Evolutionary conservation across 2,113 vertebrate species (phyloP).

Genomic region (Pterocles orientalis): DNA sequence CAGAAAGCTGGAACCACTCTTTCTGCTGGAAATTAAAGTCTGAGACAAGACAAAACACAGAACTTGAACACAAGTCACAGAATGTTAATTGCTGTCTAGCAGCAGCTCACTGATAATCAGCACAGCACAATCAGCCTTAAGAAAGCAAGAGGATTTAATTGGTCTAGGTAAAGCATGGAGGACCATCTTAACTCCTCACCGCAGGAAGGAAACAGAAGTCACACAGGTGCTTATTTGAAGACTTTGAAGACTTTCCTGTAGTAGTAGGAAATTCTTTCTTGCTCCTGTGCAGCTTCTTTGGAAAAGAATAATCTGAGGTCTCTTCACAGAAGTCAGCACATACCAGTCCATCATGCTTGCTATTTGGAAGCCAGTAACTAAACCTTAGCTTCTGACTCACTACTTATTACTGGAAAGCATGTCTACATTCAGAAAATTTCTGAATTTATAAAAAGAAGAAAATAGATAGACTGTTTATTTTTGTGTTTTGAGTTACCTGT

Average conservation of each 20-base stretch:
- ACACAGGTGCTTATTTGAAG: neutral
- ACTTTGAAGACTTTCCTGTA: neutral
- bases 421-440: neutral
- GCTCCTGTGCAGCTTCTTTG: neutral
- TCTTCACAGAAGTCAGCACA: neutral
- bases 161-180: neutral
- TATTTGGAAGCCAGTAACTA: neutral
- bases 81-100: neutral
- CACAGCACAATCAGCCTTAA: neutral
- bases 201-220: neutral
- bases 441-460: neutral
- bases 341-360: neutral
- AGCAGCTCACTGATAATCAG: neutral
- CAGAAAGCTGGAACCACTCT: neutral
- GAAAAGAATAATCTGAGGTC: neutral
- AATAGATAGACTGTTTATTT: neutral
- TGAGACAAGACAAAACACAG: neutral
- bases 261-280: neutral
- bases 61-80: neutral
- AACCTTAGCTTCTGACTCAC: neutral
- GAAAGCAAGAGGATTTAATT: neutral
- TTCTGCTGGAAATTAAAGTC: neutral
- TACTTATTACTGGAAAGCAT: neutral
- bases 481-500: neutral
- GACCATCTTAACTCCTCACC: neutral